phyloP scores from a whole-genome alignment of 2,113 vertebrate genomes.

The Anseranas semipalmata region DNA sequence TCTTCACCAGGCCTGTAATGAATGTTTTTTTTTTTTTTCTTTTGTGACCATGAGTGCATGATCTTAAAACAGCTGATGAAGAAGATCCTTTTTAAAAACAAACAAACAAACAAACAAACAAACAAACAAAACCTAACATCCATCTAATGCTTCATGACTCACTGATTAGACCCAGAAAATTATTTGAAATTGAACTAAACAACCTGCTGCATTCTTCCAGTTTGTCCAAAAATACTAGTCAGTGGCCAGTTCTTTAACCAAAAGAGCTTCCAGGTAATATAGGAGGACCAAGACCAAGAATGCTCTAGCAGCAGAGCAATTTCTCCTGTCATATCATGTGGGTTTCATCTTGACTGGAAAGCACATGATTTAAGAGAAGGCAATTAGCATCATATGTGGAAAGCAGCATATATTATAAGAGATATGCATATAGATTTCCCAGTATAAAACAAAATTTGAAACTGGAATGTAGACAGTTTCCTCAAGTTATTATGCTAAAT shows the following conservation, averaged over 20 bases:
- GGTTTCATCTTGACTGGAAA: background rate
- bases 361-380: background rate
- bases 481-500: background rate
- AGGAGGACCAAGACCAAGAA: background rate
- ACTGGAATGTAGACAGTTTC: background rate
- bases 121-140: background rate
- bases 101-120: background rate
- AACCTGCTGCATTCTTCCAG: background rate
- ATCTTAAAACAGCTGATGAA: background rate
- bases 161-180: background rate
- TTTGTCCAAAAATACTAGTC: background rate
- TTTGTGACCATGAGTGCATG: background rate
- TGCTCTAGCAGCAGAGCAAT: background rate
- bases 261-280: background rate
- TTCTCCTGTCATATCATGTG: background rate
- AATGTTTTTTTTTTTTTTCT: background rate
- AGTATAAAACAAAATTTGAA: background rate
- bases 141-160: background rate
- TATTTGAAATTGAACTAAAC: background rate
- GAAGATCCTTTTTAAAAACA: background rate
- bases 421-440: background rate
- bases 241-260: background rate
- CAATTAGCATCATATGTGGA: background rate
- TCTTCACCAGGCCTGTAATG: background rate
- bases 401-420: background rate